Evolutionary conservation across 1,140 invertebrate genomes (phyloP).

Genomic region (Paralvinella palmiformis): DNA sequence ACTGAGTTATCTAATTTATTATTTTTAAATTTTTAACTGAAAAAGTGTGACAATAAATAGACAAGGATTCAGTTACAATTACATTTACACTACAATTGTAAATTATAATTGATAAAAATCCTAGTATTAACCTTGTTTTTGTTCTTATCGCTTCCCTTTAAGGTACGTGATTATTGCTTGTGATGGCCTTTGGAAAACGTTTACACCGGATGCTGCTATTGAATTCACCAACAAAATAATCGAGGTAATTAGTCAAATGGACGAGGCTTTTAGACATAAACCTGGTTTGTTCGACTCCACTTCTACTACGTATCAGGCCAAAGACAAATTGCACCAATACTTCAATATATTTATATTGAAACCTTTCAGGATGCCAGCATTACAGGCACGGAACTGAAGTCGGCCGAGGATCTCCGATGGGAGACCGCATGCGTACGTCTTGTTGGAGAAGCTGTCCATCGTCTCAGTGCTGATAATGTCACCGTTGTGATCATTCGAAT

Average conservation of each 20-base stretch:
- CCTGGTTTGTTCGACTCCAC: too few species aligned
- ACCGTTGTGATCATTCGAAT: slow-evolving; percentile 50
- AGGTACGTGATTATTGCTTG: slow-evolving; percentile 54
- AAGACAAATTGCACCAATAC: too few species aligned
- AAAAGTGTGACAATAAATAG: too few species aligned
- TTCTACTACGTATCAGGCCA: too few species aligned
- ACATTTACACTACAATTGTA: background rate
- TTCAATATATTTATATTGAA: too few species aligned
- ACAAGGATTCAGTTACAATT: too few species aligned
- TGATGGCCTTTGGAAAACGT: slow-evolving; percentile 55
- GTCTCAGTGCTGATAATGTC: slow-evolving; percentile 54
- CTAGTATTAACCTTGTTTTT: too few species aligned
- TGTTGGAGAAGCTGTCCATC: slow-evolving; percentile 50
- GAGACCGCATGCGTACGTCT: slow-evolving; percentile 45
- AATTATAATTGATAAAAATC: too few species aligned
- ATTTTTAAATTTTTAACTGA: too few species aligned
- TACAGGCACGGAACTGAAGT: slow-evolving; percentile 25
- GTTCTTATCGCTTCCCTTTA: too few species aligned
- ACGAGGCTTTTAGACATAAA: too few species aligned
- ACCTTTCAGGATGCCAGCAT: slow-evolving; percentile 18
- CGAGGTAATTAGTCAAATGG: slow-evolving; percentile 28
- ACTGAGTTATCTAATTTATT: too few species aligned
- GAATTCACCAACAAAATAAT: slow-evolving; percentile 42
- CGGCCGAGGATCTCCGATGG: slow-evolving; percentile 30
- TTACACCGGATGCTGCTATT: slow-evolving; percentile 48